Evolutionary conservation across 2,113 vertebrate species (phyloP), one percentile per base, ranked within the genome.

Genomic region (Spea multiplicata): DNA sequence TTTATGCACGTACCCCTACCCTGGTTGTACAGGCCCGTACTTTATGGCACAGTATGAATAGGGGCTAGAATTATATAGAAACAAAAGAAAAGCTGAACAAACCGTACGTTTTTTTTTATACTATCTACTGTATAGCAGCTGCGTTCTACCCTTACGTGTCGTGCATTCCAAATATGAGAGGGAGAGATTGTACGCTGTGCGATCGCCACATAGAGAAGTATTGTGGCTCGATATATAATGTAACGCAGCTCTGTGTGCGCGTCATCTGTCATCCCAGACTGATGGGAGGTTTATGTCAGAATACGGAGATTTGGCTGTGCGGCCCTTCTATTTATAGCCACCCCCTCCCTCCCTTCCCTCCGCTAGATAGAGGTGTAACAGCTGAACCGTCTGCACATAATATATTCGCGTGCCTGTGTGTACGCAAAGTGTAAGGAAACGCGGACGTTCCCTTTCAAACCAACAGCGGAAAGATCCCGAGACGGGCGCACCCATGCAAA

Each of bases 371-470:
- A 69, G 73, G 77, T 79, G 76, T 72, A 79, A 79, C 76, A 79
- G 76, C 76, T 79, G 76, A 79, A 70, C 76, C 73, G 76, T 79
- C 77, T 79, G 49, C 62, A 79, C 77, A 79, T 79, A 79, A 73
- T 79, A 73, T 55, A 79, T 79, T 73, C 62, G 88, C 89, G 70
- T 79, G 77, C 77, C 50, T 79, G 70, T 79, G 77, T 79, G 76
- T 79, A 72, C 70, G 61, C 61, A 79, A 66, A 78, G 76, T 79
- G 77, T 73, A 79, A 73, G 64, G 70, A 72, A 71, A 78, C 69
- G 44, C 72, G 69, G 59, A 68, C 76, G 64, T 78, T 78, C 67
- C 68, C 76, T 78, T 78, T 78, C 76, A 78, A 72, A 72, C 68
- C 66, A 17, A 71, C 76, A 78, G 76, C 76, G 59, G 45, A 72